These are phyloP conservation scores for Urocolius indicus DNA, from an alignment of 2,113 vertebrate species.

Conservation along the genomic window DNA sequence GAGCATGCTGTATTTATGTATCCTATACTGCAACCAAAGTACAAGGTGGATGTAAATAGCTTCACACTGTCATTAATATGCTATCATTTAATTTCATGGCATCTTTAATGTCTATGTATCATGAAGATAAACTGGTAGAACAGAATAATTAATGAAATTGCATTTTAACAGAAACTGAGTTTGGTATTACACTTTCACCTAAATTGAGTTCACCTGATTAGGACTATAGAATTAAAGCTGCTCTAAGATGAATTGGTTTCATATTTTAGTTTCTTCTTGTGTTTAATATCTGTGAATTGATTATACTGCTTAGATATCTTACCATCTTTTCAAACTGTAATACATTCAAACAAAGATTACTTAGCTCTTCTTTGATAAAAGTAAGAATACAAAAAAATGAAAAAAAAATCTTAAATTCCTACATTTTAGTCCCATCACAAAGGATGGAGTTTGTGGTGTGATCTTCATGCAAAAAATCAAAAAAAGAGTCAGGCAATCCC, in stretches of 20 bases:
- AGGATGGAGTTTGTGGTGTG: neutral
- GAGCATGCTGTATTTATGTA: neutral
- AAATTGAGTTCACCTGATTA: neutral
- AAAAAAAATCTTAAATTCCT: neutral
- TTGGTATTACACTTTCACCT: neutral
- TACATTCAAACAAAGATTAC: neutral
- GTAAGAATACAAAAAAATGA: neutral
- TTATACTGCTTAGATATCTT: neutral
- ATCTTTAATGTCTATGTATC: neutral
- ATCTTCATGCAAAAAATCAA: neutral
- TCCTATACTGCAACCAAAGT: neutral
- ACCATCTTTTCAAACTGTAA: neutral
- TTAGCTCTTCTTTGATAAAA: neutral
- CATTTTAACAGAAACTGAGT: neutral
- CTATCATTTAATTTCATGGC: constrained; percentile 20
- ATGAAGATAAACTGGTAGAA: neutral
- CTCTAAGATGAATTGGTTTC: neutral
- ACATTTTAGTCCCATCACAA: neutral
- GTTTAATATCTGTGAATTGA: neutral
- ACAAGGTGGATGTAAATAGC: neutral
- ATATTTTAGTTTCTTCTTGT: neutral
- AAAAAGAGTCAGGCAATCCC: neutral
- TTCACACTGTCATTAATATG: neutral
- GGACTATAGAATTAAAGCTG: neutral
- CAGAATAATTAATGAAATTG: neutral